Evolutionary conservation across 1,140 invertebrate genomes (phyloP).

Genomic region (Drosophila repleta): DNA sequence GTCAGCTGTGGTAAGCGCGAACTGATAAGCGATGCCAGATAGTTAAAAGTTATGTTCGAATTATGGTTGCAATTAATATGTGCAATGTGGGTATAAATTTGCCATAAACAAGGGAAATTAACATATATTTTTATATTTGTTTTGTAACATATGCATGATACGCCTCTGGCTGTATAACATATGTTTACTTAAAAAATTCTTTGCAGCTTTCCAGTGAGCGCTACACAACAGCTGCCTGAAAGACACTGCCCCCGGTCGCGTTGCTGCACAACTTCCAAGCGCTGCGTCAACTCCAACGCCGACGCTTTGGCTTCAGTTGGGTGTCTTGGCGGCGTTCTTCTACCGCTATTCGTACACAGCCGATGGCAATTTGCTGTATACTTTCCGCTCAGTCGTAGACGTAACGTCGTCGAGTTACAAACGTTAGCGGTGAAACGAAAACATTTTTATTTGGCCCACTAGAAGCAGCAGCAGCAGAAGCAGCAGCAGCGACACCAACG

Average conservation of each 20-base stretch:
- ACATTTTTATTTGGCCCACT: constrained; percentile 27
- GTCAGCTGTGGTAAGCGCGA: constrained; percentile 3
- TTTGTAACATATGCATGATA: not conserved
- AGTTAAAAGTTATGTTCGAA: not conserved
- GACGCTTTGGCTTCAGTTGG: constrained; percentile 63
- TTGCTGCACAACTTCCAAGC: constrained; percentile 61
- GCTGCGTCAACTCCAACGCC: constrained; percentile 80
- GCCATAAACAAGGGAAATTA: not conserved
- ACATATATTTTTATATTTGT: not conserved
- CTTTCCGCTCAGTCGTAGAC: constrained; percentile 67
- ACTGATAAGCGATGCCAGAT: not conserved
- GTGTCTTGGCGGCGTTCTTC: constrained; percentile 35
- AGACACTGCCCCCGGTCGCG: constrained; percentile 22
- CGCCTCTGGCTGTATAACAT: constrained; percentile 27
- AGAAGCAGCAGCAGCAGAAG: constrained; percentile 37
- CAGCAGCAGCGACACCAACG: constrained; percentile 43
- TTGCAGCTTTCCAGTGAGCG: constrained; percentile 42
- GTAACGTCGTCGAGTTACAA: constrained; percentile 72
- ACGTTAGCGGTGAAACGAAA: constrained; percentile 46
- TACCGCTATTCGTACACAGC: constrained; percentile 38
- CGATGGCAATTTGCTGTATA: constrained; percentile 44
- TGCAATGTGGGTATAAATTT: not conserved
- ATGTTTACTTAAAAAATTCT: constrained; percentile 6
- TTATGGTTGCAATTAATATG: not conserved
- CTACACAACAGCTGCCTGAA: constrained; percentile 19